Base-by-base conservation (phyloP, 2,797 vertebrate species). In the Malurus splendens region DNA sequence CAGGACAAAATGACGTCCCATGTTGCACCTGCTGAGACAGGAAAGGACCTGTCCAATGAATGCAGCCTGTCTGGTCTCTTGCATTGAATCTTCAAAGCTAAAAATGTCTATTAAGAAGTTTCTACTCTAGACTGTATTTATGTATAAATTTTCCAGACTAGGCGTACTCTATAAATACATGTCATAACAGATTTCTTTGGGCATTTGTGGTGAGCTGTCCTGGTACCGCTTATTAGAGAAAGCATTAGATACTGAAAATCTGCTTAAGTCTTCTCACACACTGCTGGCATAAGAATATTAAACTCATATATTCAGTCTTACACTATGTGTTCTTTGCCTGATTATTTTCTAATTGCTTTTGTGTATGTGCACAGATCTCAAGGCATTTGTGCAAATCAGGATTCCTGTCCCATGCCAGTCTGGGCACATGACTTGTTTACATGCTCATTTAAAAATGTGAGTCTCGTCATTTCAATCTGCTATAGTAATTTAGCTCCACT, bases 391-490 rank as follows among this genome's bases (percentile, higher is more conserved):
- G 56, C 18, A 78, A 76, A 75, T 73, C n/a, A 75, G 52, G 77
- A 93, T 65, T 86, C 64, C 39, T 78, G 48, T 52, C 61, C 77
- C 38, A 72, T 65, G 87, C 70, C 87, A 90, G 6, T 68, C 45
- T 64, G 66, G 65, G 70, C 78, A 86, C 78, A 68, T 47, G 64
- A 74, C 30, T 94, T 52, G 0, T 91, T 92, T 85, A 78, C 67
- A 80, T 17, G 50, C 60, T 82, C 30, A 14, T 87, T 93, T 88
- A 9, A 86, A 83, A 90, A 87, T 61, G 64, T 9, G 19, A 72
- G 45, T 70, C 61, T 84, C 90, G 81, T 92, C 61, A 74, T 82
- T 92, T 87, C 85, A 90, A 73, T 92, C 87, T 94, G 89, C 71
- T 89, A 71, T 64, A 93, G 82, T 65, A 88, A 64, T 89, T 93